Conservation (phyloP, 2,888 invertebrate species). For the Artemia sinica region DNA sequence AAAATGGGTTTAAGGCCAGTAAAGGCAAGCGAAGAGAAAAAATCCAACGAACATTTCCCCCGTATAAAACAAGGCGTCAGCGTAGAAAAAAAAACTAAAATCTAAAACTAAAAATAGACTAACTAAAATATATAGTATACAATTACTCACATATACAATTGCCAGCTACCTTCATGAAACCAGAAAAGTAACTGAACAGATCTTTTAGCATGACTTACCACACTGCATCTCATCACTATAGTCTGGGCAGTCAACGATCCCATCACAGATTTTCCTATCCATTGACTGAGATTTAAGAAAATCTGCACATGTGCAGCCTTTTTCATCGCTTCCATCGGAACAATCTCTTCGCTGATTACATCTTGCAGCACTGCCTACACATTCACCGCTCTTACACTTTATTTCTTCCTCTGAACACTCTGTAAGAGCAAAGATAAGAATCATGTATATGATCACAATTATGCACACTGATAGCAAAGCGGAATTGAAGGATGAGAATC, state of each 20-base stretch:
- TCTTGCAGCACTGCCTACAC: conserved; percentile 44
- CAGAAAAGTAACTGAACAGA: too few species aligned
- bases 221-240: conserved; percentile 58
- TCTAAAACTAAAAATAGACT: too few species aligned
- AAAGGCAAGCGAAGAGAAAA: too few species aligned
- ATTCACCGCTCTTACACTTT: conserved; percentile 45
- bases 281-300: conserved; percentile 50
- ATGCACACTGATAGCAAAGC: too few species aligned
- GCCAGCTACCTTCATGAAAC: too few species aligned
- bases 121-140: too few species aligned
- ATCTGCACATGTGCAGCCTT: conserved; percentile 54
- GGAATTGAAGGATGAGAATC: too few species aligned
- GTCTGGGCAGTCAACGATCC: conserved; percentile 60
- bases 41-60: too few species aligned
- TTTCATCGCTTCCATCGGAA: conserved; percentile 49
- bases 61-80: too few species aligned
- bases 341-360: conserved; percentile 56
- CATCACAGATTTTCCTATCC: conserved; percentile 57
- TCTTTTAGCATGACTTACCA: conserved; percentile 38
- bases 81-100: too few species aligned
- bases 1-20: too few species aligned
- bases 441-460: not conserved
- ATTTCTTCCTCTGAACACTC: conserved; percentile 27
- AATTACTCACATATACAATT: too few species aligned
- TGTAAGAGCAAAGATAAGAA: not conserved